A percentile compares a stretch with the other conserved stretches of the same genome.
phyloP scores from a whole-genome alignment of 2,113 vertebrate species.

The Xerus inauris region DNA sequence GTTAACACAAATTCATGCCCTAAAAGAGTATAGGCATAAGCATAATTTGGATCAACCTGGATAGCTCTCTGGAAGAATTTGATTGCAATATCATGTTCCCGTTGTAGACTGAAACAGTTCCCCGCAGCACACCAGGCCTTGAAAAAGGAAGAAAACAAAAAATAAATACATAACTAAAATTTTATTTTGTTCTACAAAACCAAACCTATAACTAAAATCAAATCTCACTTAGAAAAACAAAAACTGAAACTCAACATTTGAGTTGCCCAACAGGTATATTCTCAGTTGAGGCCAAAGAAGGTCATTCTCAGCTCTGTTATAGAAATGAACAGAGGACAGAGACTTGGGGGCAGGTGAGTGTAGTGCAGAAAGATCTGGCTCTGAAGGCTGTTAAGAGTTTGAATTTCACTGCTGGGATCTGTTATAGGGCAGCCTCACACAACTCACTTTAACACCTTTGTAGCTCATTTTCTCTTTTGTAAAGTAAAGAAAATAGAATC shows the following conservation, averaged over 20 bases:
- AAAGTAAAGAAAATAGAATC: slow-evolving; percentile 22
- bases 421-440: not conserved
- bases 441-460: not conserved
- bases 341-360: not conserved
- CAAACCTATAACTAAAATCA: slow-evolving; percentile 56
- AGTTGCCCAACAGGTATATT: not conserved
- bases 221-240: slow-evolving; percentile 39
- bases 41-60: slow-evolving; percentile 98
- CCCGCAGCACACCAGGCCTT: slow-evolving; percentile 99
- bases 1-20: slow-evolving; percentile 98
- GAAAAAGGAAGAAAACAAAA: slow-evolving; percentile 59
- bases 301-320: not conserved
- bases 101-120: slow-evolving; percentile 98
- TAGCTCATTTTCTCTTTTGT: not conserved
- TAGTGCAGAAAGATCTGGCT: not conserved
- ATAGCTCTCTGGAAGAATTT: slow-evolving; percentile 99
- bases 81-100: slow-evolving; percentile 98
- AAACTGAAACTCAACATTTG: not conserved
- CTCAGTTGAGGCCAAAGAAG: not conserved
- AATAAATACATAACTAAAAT: slow-evolving; percentile 53
- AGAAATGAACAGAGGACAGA: not conserved
- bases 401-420: not conserved
- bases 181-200: slow-evolving; percentile 37
- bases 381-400: not conserved
- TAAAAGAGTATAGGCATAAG: slow-evolving; percentile 97